These are phyloP conservation scores for Platichthys stellatus DNA, from an alignment of 2,113 vertebrate species.

Conservation along the genomic window DNA sequence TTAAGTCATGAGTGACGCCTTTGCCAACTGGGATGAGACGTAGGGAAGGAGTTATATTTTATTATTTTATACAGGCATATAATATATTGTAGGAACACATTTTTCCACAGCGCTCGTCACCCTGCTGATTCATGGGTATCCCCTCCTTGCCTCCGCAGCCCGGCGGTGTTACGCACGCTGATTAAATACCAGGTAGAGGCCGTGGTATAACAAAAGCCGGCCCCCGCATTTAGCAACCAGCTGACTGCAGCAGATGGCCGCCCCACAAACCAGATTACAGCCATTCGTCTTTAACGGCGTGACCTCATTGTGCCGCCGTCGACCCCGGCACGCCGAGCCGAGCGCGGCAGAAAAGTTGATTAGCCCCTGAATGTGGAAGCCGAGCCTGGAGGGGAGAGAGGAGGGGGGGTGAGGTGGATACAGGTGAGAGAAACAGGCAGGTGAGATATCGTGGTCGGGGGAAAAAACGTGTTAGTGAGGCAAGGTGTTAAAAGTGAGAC, in stretches of 20 bases:
- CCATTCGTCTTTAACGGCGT: slow-evolving; percentile 71
- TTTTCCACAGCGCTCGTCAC: slow-evolving; percentile 3
- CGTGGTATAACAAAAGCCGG: slow-evolving; percentile 60
- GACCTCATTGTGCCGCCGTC: slow-evolving; percentile 73
- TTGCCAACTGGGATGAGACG: slow-evolving; percentile 26
- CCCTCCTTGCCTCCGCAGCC: slow-evolving; percentile 32
- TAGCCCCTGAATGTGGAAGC: slow-evolving; percentile 48
- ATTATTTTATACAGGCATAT: neutral
- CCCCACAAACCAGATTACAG: slow-evolving; percentile 76
- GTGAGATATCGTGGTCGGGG: neutral
- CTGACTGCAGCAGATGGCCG: slow-evolving; percentile 79
- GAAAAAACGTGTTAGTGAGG: neutral
- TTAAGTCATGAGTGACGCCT: slow-evolving; percentile 61
- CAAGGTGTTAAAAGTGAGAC: neutral
- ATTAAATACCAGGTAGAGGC: slow-evolving; percentile 66
- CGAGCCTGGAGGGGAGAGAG: slow-evolving; percentile 6
- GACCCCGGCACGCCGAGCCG: slow-evolving; percentile 32
- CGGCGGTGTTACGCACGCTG: slow-evolving; percentile 54
- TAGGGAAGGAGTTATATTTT: slow-evolving; percentile 1
- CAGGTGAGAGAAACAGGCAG: slow-evolving; percentile 12
- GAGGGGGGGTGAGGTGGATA: neutral
- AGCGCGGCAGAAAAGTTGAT: slow-evolving; percentile 55
- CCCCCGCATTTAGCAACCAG: slow-evolving; percentile 37
- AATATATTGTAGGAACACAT: slow-evolving; percentile 7
- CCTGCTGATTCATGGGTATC: neutral